These are phyloP conservation scores for human (Homo sapiens) DNA, from an alignment of 2,113 vertebrate genomes.

Conservation along the genomic window DNA sequence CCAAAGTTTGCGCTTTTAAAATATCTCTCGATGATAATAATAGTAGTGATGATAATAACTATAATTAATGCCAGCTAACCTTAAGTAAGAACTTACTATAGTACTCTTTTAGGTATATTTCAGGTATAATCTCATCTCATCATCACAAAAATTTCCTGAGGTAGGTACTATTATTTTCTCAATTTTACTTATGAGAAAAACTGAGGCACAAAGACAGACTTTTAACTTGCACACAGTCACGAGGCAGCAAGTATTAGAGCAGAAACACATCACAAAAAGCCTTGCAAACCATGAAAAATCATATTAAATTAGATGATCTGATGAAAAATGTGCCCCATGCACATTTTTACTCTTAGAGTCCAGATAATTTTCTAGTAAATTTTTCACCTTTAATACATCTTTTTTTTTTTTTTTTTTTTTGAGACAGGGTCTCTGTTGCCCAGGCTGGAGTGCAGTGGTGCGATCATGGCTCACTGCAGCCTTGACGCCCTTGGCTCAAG, in stretches of 20 bases:
- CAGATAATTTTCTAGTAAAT: not conserved
- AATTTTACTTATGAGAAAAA: constrained; percentile 12
- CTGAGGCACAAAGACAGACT: not conserved
- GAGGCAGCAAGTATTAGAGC: not conserved
- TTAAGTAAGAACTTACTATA: not conserved
- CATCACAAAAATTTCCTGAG: not conserved
- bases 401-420: no score
- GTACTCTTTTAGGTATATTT: not conserved
- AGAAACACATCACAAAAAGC: not conserved
- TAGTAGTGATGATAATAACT: not conserved
- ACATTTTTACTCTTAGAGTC: not conserved
- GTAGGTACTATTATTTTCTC: not conserved
- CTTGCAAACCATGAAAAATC: not conserved
- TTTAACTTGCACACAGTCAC: not conserved
- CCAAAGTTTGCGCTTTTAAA: not conserved
- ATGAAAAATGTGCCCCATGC: not conserved
- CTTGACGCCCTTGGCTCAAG: no score
- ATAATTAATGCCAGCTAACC: not conserved
- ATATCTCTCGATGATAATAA: not conserved
- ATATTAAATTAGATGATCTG: not conserved
- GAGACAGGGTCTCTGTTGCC: no score
- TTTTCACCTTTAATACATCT: not conserved
- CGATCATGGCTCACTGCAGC: no score
- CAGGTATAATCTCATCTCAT: not conserved
- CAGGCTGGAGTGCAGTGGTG: no score